Evolutionary conservation across 2,888 invertebrate genomes (phyloP).

Genomic region (Leuctra nigra): DNA sequence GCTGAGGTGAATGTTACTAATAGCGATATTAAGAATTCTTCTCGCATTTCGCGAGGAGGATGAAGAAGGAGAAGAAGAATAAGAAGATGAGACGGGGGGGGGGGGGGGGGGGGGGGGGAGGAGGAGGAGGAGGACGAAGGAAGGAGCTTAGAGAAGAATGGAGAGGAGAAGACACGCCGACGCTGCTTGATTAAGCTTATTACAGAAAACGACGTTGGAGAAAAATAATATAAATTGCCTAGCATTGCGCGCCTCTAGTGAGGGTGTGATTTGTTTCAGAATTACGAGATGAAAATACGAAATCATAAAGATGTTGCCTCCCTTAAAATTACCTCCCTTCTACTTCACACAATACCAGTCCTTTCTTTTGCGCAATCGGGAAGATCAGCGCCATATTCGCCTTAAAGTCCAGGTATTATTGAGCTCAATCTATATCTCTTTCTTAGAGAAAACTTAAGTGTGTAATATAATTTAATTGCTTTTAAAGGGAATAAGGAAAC

Average conservation of each 20-base stretch:
- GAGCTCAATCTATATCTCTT: too few species aligned
- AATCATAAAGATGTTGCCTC: conserved; percentile 4
- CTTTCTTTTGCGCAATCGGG: too few species aligned
- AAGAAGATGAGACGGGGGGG: not conserved
- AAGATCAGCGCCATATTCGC: too few species aligned
- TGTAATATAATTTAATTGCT: too few species aligned
- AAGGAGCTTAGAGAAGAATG: not conserved
- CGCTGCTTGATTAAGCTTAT: conserved; percentile 28
- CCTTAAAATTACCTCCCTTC: not conserved
- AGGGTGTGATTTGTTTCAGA: conserved; percentile 25
- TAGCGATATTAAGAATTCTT: conserved; percentile 26
- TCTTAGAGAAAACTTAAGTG: too few species aligned
- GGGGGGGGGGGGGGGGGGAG: not conserved
- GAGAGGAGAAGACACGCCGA: conserved; percentile 1
- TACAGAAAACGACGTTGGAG: conserved; percentile 21
- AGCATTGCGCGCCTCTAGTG: conserved; percentile 9
- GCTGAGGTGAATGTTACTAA: conserved; percentile 26
- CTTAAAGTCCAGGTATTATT: too few species aligned
- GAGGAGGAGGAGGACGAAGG: not conserved
- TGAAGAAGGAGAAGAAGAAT: conserved; percentile 8
- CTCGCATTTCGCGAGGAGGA: conserved; percentile 18
- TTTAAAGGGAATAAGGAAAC: too few species aligned
- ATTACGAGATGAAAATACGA: conserved; percentile 19
- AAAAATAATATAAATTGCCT: conserved; percentile 24
- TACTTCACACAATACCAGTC: too few species aligned